A percentile compares a stretch with the other conserved stretches of the same genome.
Evolutionary conservation across 2,113 vertebrate species (phyloP).

Genomic region (Hemiprocne comata): DNA sequence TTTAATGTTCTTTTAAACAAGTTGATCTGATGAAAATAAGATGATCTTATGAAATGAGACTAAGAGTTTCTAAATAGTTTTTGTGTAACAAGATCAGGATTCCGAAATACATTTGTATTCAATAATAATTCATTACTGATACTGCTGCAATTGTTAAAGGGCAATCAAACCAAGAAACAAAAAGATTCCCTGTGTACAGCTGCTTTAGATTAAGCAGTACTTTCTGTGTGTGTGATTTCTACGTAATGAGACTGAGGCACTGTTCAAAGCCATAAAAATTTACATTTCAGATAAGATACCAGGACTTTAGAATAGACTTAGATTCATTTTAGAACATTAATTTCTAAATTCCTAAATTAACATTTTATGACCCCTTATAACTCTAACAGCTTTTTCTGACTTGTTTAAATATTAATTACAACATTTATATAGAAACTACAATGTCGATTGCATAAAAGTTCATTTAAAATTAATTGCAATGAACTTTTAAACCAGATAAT

Average conservation of each 20-base stretch:
- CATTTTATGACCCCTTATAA: not conserved
- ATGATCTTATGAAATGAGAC: not conserved
- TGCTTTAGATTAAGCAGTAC: not conserved
- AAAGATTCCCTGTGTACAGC: not conserved
- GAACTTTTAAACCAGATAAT: not conserved
- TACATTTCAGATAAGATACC: not conserved
- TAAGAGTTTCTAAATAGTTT: not conserved
- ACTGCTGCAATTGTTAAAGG: not conserved
- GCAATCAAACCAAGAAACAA: not conserved
- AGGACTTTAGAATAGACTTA: not conserved
- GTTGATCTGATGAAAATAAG: not conserved
- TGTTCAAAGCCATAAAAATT: not conserved
- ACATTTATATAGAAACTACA: not conserved
- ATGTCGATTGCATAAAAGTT: not conserved
- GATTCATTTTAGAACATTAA: not conserved
- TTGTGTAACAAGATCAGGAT: not conserved
- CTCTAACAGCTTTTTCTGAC: not conserved
- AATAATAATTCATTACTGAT: not conserved
- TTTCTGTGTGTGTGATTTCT: not conserved
- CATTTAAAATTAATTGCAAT: not conserved
- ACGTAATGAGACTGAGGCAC: not conserved
- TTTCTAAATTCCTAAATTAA: not conserved
- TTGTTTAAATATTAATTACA: slow-evolving; percentile 18
- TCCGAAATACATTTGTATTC: not conserved
- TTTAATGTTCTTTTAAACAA: not conserved